Evolutionary conservation across 2,113 vertebrate species (phyloP).

Genomic region (Arenaria interpres): DNA sequence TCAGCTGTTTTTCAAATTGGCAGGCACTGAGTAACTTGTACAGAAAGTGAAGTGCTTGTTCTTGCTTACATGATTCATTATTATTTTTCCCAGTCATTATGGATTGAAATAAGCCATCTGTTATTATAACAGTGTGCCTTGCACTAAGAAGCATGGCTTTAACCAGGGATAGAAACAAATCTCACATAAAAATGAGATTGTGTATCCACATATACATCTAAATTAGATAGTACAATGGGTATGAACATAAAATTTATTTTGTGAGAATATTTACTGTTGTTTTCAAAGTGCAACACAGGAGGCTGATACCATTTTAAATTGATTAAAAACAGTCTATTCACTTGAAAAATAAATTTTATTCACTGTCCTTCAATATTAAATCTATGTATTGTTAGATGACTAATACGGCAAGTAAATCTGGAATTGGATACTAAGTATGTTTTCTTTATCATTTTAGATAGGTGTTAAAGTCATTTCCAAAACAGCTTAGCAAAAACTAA

Average conservation of each 20-base stretch:
- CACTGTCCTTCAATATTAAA: not conserved
- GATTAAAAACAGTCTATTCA: not conserved
- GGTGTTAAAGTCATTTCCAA: not conserved
- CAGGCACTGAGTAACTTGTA: conserved; percentile 13
- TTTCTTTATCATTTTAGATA: not conserved
- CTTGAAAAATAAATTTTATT: not conserved
- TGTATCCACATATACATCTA: not conserved
- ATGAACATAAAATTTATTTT: not conserved
- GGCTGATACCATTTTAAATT: not conserved
- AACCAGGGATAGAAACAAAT: conserved; percentile 11
- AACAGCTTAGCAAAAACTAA: not conserved
- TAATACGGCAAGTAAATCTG: not conserved
- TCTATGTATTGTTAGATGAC: not conserved
- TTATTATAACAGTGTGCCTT: not conserved
- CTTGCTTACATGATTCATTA: conserved; percentile 40
- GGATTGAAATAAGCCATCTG: conserved; percentile 53
- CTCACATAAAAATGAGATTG: conserved; percentile 15
- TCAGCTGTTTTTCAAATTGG: conserved; percentile 25
- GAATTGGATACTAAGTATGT: not conserved
- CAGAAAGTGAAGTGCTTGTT: conserved; percentile 30
- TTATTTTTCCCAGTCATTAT: conserved; percentile 38
- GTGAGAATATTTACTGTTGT: conserved; percentile 5
- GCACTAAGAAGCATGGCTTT: not conserved
- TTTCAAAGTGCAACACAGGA: not conserved
- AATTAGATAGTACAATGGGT: not conserved